Evolutionary conservation across 2,797 vertebrate genomes (phyloP).

Genomic region (Brachyrhaphis roseni): DNA sequence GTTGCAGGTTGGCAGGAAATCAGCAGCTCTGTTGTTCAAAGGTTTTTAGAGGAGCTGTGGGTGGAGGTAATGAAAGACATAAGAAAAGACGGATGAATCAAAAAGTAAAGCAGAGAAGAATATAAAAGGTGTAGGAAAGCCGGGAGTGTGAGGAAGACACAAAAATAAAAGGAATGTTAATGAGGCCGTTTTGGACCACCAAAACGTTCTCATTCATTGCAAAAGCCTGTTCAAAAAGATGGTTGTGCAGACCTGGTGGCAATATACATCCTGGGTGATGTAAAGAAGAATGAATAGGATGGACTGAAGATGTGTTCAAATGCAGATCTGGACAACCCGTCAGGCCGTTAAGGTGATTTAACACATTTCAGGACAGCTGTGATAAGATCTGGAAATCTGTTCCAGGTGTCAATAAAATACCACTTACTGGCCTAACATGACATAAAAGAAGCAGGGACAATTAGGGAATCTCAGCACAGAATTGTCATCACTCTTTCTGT

Average conservation of each 20-base stretch:
- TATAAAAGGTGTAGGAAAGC: constrained; percentile 2
- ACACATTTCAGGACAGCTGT: neutral
- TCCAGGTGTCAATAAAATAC: neutral
- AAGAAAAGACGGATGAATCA: constrained; percentile 28
- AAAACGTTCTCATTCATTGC: constrained; percentile 46
- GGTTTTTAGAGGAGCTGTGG: constrained; percentile 46
- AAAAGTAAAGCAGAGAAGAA: constrained; percentile 33
- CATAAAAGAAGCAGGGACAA: neutral
- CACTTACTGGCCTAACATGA: neutral
- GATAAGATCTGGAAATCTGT: neutral
- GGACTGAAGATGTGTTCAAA: neutral
- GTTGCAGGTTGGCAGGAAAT: constrained; percentile 68
- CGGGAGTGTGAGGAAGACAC: constrained; percentile 2
- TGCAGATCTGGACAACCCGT: neutral
- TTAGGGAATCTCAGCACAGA: neutral
- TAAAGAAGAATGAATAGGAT: neutral
- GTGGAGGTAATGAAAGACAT: constrained; percentile 24
- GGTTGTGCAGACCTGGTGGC: neutral
- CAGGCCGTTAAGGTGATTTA: neutral
- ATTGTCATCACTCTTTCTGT: neutral
- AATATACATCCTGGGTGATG: neutral
- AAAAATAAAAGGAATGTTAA: constrained; percentile 65
- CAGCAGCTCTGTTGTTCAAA: constrained; percentile 66
- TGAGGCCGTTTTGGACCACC: constrained; percentile 60
- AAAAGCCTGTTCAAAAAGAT: constrained; percentile 42